Evolutionary conservation across 1,140 invertebrate species (phyloP).

Genomic region (Sitobion miscanthi): DNA sequence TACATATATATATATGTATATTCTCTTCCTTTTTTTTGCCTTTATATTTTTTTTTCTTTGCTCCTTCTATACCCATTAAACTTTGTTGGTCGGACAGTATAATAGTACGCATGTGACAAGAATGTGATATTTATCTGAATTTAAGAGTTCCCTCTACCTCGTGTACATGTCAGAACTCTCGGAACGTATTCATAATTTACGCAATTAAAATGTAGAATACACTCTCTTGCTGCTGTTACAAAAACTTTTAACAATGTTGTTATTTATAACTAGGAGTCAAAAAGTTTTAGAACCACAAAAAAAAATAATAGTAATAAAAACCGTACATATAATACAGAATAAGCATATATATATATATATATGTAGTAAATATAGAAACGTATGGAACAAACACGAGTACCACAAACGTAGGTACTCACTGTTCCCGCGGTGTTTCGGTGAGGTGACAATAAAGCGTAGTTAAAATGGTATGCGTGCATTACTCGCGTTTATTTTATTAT

Average conservation of each 20-base stretch:
- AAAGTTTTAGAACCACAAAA: constrained; percentile 19
- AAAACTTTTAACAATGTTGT: constrained; percentile 55
- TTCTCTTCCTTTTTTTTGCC: not conserved
- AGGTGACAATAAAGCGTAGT: not conserved
- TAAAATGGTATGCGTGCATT: not conserved
- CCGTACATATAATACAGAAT: not conserved
- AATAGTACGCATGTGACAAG: constrained; percentile 29
- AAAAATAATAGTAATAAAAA: not conserved
- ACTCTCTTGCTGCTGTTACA: not conserved
- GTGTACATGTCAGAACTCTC: not conserved
- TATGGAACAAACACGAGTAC: not conserved
- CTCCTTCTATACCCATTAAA: constrained; percentile 10
- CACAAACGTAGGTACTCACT: not conserved
- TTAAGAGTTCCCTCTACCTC: constrained; percentile 39
- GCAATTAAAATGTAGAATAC: constrained; percentile 49
- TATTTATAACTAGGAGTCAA: constrained; percentile 40
- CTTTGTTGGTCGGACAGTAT: constrained; percentile 17
- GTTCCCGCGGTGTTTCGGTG: not conserved
- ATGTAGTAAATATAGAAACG: not conserved
- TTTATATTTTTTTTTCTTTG: not conserved
- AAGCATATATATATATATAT: not conserved
- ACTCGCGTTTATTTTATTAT: not conserved
- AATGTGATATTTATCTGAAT: constrained; percentile 50
- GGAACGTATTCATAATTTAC: constrained; percentile 43
- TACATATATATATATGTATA: not conserved